Conservation (phyloP, 2,888 invertebrate species). For the Fissipunctia ypsillon region DNA sequence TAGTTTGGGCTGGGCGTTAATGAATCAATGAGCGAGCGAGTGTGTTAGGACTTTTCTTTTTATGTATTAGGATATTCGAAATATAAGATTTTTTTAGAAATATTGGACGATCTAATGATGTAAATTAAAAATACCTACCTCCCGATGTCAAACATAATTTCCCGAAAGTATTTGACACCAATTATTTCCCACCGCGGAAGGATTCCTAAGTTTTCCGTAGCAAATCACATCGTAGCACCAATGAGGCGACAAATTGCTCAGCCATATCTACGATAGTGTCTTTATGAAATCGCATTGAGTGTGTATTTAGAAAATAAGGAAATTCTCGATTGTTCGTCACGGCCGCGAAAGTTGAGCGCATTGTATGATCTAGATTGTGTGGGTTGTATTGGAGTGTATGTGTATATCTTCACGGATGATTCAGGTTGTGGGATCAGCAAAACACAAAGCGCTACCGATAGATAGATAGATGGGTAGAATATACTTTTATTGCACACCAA, state of each 20-base stretch:
- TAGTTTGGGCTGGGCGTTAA: too few species aligned
- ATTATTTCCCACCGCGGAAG: background rate
- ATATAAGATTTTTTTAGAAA: background rate
- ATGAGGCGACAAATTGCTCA: slow-evolving; percentile 26
- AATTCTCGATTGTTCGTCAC: slow-evolving; percentile 53
- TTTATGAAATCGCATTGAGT: slow-evolving; percentile 54
- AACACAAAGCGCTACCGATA: background rate
- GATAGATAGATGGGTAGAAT: background rate
- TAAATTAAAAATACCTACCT: background rate
- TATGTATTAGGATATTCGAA: background rate
- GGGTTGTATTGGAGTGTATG: slow-evolving; percentile 8
- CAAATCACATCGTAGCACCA: background rate
- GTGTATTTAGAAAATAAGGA: slow-evolving; percentile 61
- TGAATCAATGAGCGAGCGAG: background rate
- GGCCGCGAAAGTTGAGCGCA: slow-evolving; percentile 51
- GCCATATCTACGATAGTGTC: slow-evolving; percentile 38
- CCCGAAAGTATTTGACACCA: background rate
- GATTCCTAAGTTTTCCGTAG: background rate
- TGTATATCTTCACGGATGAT: slow-evolving; percentile 21
- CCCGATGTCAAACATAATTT: too few species aligned
- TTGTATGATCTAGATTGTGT: slow-evolving; percentile 47
- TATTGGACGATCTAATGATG: too few species aligned
- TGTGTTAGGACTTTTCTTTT: background rate
- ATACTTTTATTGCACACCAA: background rate
- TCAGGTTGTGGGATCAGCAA: background rate